phyloP scores from a whole-genome alignment of 1,140 invertebrate species.

The Melipona quadrifasciata region DNA sequence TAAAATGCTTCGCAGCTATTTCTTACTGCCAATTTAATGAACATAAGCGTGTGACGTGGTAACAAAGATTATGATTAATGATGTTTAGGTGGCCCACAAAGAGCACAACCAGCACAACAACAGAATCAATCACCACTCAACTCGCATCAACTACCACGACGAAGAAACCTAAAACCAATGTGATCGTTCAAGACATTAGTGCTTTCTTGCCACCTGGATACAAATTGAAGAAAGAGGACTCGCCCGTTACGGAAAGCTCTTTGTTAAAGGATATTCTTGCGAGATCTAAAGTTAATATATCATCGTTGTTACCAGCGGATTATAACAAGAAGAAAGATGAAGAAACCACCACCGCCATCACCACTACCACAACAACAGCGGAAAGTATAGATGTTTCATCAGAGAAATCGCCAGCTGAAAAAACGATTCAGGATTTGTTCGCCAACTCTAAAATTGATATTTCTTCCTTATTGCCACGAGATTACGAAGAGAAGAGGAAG shows the following conservation, averaged over 20 bases:
- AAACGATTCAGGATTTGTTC: slow-evolving; percentile 78
- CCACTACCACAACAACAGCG: slow-evolving; percentile 56
- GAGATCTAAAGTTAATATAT: slow-evolving; percentile 84
- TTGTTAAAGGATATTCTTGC: slow-evolving; percentile 70
- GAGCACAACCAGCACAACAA: slow-evolving; percentile 44
- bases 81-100: slow-evolving; percentile 55
- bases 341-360: slow-evolving; percentile 55
- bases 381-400: slow-evolving; percentile 35
- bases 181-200: slow-evolving; percentile 81
- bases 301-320: slow-evolving; percentile 85
- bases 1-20: background rate
- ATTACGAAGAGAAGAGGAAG: slow-evolving; percentile 80
- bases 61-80: background rate
- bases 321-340: slow-evolving; percentile 79
- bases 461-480: slow-evolving; percentile 84
- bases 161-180: slow-evolving; percentile 48
- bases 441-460: slow-evolving; percentile 83
- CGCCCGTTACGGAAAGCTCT: slow-evolving; percentile 71
- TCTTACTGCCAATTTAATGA: background rate
- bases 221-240: slow-evolving; percentile 81
- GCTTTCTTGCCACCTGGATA: slow-evolving; percentile 86
- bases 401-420: slow-evolving; percentile 71
- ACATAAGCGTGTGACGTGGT: background rate
- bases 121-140: slow-evolving; percentile 48
- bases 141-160: slow-evolving; percentile 4